Evolutionary conservation across 2,113 vertebrate genomes (phyloP).

Genomic region (Cranoglanis bouderius): DNA sequence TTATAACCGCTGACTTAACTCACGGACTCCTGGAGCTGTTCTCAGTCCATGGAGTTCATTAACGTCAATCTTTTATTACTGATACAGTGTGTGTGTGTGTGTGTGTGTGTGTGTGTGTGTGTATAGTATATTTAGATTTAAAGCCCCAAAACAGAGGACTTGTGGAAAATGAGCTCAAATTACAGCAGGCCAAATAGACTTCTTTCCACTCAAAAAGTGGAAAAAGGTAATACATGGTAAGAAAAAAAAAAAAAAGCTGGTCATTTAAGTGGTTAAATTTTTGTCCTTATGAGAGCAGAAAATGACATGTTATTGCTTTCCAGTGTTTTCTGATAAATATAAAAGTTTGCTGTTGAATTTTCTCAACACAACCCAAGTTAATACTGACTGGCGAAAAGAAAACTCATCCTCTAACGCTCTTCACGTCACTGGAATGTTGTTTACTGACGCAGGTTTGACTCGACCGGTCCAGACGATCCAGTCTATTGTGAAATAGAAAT

Average conservation of each 20-base stretch:
- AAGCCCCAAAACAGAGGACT: not conserved
- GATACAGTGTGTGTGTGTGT: not conserved
- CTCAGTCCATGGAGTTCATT: not conserved
- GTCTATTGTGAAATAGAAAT: too few relatives aligned
- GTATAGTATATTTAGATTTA: not conserved
- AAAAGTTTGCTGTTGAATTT: not conserved
- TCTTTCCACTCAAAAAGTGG: too few relatives aligned
- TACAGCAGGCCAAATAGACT: not conserved
- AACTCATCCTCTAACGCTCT: constrained; percentile 4
- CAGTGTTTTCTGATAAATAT: constrained; percentile 46
- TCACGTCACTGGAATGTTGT: constrained; percentile 43
- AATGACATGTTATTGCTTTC: constrained; percentile 44
- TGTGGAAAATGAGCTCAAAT: not conserved
- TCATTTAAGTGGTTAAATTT: not conserved
- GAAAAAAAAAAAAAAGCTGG: not conserved
- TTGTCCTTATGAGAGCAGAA: not conserved
- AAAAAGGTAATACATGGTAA: not conserved
- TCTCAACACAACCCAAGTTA: constrained; percentile 33
- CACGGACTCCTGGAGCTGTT: not conserved
- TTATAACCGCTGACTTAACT: not conserved
- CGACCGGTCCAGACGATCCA: not conserved
- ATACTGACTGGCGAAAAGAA: constrained; percentile 50
- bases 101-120: not conserved
- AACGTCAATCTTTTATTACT: not conserved
- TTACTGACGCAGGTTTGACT: constrained; percentile 14